phyloP scores from a whole-genome alignment of 2,797 vertebrate species.

The Coregonus ussuriensis region DNA sequence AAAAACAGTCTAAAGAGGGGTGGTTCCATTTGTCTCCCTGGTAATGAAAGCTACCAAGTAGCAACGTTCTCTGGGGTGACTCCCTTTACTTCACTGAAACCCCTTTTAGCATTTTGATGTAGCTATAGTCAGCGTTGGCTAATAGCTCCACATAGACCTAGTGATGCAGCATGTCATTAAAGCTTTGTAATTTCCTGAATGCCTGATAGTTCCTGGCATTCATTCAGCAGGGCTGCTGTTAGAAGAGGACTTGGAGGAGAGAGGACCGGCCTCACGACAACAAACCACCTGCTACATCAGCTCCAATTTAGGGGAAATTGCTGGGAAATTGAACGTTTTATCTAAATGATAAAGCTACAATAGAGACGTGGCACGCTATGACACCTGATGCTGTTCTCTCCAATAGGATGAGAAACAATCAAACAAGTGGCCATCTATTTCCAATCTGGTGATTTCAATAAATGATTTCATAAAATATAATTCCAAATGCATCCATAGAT shows the following conservation, averaged over 20 bases:
- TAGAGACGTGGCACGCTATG: too few relatives aligned
- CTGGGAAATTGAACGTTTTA: neutral
- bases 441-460: neutral
- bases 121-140: slow-evolving; percentile 41
- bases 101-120: slow-evolving; percentile 55
- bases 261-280: slow-evolving; percentile 11
- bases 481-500: neutral
- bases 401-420: neutral
- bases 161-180: slow-evolving; percentile 60
- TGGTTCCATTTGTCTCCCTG: slow-evolving; percentile 62
- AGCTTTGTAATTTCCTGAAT: slow-evolving; percentile 53
- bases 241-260: slow-evolving; percentile 20
- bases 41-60: slow-evolving; percentile 43
- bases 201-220: slow-evolving; percentile 39
- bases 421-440: neutral
- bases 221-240: slow-evolving; percentile 20
- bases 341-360: too few relatives aligned
- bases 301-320: slow-evolving; percentile 17
- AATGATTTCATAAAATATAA: neutral
- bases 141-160: slow-evolving; percentile 41
- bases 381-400: neutral
- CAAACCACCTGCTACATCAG: slow-evolving; percentile 43
- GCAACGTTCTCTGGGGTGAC: neutral
- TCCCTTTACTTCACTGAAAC: slow-evolving; percentile 31
- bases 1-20: slow-evolving; percentile 37